Conservation (phyloP, 1,140 invertebrate species). For the Tetragnatha versicolor region DNA sequence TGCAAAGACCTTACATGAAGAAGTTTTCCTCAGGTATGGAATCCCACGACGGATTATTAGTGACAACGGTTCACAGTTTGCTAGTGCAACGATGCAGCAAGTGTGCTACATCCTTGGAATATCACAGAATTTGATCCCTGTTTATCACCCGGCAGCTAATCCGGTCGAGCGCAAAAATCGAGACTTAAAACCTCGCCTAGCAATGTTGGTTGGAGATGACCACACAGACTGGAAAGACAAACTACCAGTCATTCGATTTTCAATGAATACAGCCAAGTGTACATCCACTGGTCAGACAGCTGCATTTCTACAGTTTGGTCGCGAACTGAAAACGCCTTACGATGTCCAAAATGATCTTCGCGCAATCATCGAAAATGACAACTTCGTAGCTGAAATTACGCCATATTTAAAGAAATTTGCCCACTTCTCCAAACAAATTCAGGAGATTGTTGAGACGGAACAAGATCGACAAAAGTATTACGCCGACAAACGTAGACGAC, state of each 20-base stretch:
- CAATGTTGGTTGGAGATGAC: constrained; percentile 1
- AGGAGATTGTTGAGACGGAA: no score
- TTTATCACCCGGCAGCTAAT: neutral
- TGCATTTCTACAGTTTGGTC: neutral
- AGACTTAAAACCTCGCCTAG: neutral
- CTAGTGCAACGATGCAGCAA: neutral
- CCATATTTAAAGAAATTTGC: neutral
- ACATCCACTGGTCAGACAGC: neutral
- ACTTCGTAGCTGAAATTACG: neutral
- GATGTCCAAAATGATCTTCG: neutral
- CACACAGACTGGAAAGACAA: neutral
- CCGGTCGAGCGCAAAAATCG: constrained; percentile 1
- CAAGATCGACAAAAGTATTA: no score
- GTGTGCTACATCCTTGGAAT: neutral
- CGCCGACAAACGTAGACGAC: no score
- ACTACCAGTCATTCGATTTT: neutral
- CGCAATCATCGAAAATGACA: neutral
- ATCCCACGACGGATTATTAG: neutral
- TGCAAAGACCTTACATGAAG: neutral
- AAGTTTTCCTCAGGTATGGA: constrained; percentile 35
- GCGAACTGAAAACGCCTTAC: neutral
- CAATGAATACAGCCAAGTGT: neutral
- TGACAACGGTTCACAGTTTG: constrained; percentile 28
- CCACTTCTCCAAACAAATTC: no score
- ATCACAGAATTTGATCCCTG: neutral